phyloP scores from a whole-genome alignment of 1,140 invertebrate genomes.

The Cylas formicarius region DNA sequence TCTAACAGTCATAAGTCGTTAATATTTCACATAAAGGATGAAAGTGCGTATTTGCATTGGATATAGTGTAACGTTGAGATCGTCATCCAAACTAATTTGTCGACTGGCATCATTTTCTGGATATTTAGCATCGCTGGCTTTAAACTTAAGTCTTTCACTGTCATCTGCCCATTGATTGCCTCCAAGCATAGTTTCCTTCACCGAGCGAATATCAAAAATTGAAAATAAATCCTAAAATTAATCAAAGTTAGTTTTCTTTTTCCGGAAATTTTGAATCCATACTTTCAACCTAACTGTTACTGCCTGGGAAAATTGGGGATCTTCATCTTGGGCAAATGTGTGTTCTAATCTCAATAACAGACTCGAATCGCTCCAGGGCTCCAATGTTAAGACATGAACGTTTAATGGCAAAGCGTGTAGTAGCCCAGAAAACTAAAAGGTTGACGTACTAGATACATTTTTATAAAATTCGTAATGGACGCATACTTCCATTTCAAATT shows the following conservation, averaged over 20 bases:
- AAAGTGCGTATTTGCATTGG: constrained; percentile 25
- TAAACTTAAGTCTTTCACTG: constrained; percentile 12
- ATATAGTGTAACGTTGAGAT: constrained; percentile 12
- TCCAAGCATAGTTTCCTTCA: constrained; percentile 21
- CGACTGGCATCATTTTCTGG: not conserved
- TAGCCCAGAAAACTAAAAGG: constrained; percentile 37
- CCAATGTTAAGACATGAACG: constrained; percentile 65
- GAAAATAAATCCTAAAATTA: constrained; percentile 21
- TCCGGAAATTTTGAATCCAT: not conserved
- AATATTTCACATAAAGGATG: constrained; percentile 2
- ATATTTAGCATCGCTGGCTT: no score
- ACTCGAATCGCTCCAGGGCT: constrained; percentile 51
- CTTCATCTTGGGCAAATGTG: constrained; percentile 59
- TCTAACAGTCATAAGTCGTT: no score
- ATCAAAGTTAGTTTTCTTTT: not conserved
- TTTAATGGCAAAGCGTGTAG: constrained; percentile 53
- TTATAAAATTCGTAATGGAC: constrained; percentile 4
- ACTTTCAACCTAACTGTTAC: constrained; percentile 44
- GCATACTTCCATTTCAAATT: constrained; percentile 42
- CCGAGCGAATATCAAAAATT: constrained; percentile 14
- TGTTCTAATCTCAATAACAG: constrained; percentile 67
- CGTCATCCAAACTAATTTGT: no score
- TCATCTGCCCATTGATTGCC: constrained; percentile 19
- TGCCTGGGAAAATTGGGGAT: constrained; percentile 48
- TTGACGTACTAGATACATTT: constrained; percentile 39